Evolutionary conservation across 2,888 invertebrate species (phyloP).

Genomic region (Campoplex nolae): DNA sequence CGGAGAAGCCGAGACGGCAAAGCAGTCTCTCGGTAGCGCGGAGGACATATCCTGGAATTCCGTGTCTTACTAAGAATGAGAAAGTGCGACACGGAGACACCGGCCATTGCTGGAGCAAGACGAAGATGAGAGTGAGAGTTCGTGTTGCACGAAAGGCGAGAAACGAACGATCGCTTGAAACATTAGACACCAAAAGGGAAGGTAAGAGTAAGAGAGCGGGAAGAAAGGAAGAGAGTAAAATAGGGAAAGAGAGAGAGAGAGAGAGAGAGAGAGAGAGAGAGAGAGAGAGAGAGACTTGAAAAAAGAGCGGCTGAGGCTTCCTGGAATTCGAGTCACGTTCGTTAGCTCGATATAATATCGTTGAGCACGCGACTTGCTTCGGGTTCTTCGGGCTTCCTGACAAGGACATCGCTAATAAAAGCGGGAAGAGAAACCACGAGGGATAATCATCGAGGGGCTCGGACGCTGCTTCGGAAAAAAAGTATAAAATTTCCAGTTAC

Average conservation of each 20-base stretch:
- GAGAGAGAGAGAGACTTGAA: slow-evolving; percentile 41
- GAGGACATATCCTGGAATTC: slow-evolving; percentile 72
- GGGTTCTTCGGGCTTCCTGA: slow-evolving; percentile 45
- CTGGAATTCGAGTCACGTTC: slow-evolving; percentile 78
- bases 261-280: slow-evolving; percentile 52
- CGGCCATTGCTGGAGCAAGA: slow-evolving; percentile 29
- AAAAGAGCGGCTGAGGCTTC: slow-evolving; percentile 63
- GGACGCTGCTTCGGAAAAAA: slow-evolving; percentile 23
- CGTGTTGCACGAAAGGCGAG: slow-evolving; percentile 75
- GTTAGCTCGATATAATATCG: slow-evolving; percentile 78
- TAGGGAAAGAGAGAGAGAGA: slow-evolving; percentile 67
- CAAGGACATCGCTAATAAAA: slow-evolving; percentile 56
- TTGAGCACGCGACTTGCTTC: slow-evolving; percentile 72
- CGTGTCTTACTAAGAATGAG: slow-evolving; percentile 64
- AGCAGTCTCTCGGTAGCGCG: slow-evolving; percentile 57
- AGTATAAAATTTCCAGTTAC: background rate
- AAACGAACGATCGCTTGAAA: slow-evolving; percentile 75
- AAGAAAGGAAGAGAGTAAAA: slow-evolving; percentile 25
- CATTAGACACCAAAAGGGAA: slow-evolving; percentile 73
- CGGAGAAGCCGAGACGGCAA: slow-evolving; percentile 37
- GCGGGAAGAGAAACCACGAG: slow-evolving; percentile 47
- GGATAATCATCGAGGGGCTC: slow-evolving; percentile 51
- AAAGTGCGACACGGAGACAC: slow-evolving; percentile 55
- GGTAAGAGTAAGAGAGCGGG: slow-evolving; percentile 39
- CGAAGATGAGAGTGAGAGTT: slow-evolving; percentile 62